These are phyloP conservation scores for Bellardia pandia DNA, from an alignment of 2,888 invertebrate species.

Conservation along the genomic window DNA sequence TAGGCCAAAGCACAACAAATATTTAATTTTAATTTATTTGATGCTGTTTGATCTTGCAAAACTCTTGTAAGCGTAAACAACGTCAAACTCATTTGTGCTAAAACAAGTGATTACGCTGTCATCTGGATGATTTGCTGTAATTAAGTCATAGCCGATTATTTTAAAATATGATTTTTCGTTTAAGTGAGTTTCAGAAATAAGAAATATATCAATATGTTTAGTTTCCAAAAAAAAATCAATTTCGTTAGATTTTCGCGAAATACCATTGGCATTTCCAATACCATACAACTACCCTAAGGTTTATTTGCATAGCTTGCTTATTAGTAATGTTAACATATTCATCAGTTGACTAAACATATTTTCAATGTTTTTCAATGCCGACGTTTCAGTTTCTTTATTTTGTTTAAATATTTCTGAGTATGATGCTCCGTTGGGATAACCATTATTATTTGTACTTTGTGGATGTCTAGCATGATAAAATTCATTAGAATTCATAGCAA, in stretches of 20 bases:
- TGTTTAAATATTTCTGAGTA: background rate
- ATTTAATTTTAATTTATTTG: too few relatives aligned
- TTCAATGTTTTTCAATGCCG: conserved; percentile 8
- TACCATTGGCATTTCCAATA: background rate
- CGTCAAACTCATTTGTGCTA: too few relatives aligned
- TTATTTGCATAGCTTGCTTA: background rate
- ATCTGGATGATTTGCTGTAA: too few relatives aligned
- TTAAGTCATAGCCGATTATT: too few relatives aligned
- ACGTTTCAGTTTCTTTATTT: conserved; percentile 30
- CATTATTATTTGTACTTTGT: background rate
- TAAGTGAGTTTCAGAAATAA: background rate
- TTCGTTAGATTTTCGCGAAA: conserved; percentile 1
- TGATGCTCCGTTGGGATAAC: background rate
- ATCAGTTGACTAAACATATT: background rate
- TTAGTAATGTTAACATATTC: background rate
- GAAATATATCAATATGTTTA: background rate
- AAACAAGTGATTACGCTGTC: too few relatives aligned
- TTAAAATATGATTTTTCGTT: too few relatives aligned
- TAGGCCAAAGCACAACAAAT: too few relatives aligned
- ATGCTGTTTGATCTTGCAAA: too few relatives aligned
- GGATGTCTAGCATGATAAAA: too few relatives aligned
- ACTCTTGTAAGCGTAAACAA: too few relatives aligned
- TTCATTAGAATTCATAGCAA: background rate
- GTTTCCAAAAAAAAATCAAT: background rate
- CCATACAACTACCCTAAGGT: background rate